Conservation (phyloP, 2,113 vertebrate genomes). For the Limanda limanda region DNA sequence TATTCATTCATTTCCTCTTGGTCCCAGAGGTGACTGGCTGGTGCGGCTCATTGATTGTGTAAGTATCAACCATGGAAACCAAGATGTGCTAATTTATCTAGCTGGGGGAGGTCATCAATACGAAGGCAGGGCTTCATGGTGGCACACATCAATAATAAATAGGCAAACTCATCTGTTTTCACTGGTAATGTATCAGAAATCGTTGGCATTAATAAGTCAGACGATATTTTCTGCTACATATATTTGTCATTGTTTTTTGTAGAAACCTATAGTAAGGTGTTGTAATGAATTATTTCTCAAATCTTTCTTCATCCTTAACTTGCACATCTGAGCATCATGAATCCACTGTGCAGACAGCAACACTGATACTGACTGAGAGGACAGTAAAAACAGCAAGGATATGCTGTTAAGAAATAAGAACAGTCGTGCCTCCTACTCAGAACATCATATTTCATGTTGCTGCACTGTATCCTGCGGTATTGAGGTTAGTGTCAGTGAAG, state of each 20-base stretch:
- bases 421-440: not conserved
- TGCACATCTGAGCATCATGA: not conserved
- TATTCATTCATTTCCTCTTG: not conserved
- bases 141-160: not conserved
- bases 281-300: not conserved
- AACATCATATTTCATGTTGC: constrained; percentile 1
- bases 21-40: not conserved
- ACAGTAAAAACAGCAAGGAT: not conserved
- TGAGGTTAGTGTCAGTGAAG: not conserved
- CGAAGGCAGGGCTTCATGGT: not conserved
- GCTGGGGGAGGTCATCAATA: not conserved
- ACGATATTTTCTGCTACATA: not conserved
- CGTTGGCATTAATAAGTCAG: not conserved
- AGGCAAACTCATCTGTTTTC: not conserved
- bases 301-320: not conserved
- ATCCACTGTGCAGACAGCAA: constrained; percentile 1
- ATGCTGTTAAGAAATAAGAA: not conserved
- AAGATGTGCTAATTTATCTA: not conserved
- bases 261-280: too few species aligned
- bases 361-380: not conserved
- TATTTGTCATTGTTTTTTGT: not conserved
- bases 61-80: not conserved
- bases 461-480: not conserved
- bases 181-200: not conserved
- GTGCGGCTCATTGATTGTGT: not conserved